Conservation (phyloP, 2,797 vertebrate species). For the Schizothorax lantsangensis region DNA sequence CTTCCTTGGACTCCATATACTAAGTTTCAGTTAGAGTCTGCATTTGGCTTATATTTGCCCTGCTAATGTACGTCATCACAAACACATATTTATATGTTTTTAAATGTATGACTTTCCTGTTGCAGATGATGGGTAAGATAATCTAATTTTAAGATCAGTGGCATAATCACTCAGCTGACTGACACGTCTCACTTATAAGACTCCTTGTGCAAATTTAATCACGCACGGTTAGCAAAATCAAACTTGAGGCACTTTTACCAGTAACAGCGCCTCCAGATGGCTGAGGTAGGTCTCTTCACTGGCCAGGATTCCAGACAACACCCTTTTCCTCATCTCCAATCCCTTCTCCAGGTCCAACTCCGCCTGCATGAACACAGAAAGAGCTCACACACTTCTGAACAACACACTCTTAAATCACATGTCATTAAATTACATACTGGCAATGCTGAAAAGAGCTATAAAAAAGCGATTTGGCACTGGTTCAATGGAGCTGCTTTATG, state of each 20-base stretch:
- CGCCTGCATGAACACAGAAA: slow-evolving; percentile 74
- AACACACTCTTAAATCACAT: slow-evolving; percentile 2
- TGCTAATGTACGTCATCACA: neutral
- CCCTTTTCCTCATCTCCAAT: slow-evolving; percentile 98
- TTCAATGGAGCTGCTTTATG: slow-evolving; percentile 30
- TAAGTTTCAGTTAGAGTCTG: neutral
- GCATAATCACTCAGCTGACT: neutral
- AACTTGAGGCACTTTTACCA: slow-evolving; percentile 81
- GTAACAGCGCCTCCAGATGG: slow-evolving; percentile 93
- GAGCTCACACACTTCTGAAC: slow-evolving; percentile 14
- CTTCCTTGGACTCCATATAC: neutral
- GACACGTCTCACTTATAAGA: neutral
- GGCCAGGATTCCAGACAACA: slow-evolving; percentile 94
- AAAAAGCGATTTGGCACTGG: slow-evolving; percentile 38
- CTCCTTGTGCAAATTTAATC: neutral
- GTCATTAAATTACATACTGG: slow-evolving; percentile 35
- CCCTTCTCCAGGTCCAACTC: slow-evolving; percentile 97
- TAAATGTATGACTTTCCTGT: neutral
- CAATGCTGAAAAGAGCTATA: slow-evolving; percentile 32
- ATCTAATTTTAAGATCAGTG: neutral
- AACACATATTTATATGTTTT: neutral
- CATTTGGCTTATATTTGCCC: neutral
- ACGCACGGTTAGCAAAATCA: neutral
- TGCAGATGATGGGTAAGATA: neutral
- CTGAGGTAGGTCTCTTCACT: slow-evolving; percentile 96